These are phyloP conservation scores for Conus ventricosus DNA, from an alignment of 1,140 invertebrate species.

Conservation along the genomic window DNA sequence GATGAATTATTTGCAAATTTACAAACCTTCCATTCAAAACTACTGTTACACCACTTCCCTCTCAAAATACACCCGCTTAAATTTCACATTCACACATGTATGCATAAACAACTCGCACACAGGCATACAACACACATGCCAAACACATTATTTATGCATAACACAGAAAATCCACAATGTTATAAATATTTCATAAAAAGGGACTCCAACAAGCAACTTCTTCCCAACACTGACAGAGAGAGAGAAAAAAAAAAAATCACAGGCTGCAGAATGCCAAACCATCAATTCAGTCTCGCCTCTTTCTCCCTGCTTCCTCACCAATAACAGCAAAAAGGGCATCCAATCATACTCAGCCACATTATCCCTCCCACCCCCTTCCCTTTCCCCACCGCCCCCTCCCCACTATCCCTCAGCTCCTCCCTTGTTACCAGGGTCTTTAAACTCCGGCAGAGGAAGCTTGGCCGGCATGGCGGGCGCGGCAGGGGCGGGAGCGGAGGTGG, in stretches of 20 bases:
- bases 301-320: not conserved
- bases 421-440: conserved; percentile 45
- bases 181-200: no score
- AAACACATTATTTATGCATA: no score
- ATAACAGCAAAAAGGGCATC: not conserved
- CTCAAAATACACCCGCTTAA: no score
- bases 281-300: not conserved
- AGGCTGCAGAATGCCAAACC: not conserved
- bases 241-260: not conserved
- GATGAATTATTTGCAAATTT: no score
- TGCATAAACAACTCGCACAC: no score
- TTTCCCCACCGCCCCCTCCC: not conserved
- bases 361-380: not conserved
- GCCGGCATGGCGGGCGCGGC: not conserved
- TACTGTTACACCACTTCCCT: no score
- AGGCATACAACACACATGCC: no score
- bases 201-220: no score
- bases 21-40: no score
- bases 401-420: not conserved
- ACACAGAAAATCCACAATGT: no score
- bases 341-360: not conserved
- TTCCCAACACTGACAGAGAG: no score
- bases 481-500: not conserved
- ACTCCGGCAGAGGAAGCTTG: conserved; percentile 57
- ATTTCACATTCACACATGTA: no score